These are phyloP conservation scores for Orchestia grillus DNA, from an alignment of 1,140 invertebrate species.

Conservation along the genomic window DNA sequence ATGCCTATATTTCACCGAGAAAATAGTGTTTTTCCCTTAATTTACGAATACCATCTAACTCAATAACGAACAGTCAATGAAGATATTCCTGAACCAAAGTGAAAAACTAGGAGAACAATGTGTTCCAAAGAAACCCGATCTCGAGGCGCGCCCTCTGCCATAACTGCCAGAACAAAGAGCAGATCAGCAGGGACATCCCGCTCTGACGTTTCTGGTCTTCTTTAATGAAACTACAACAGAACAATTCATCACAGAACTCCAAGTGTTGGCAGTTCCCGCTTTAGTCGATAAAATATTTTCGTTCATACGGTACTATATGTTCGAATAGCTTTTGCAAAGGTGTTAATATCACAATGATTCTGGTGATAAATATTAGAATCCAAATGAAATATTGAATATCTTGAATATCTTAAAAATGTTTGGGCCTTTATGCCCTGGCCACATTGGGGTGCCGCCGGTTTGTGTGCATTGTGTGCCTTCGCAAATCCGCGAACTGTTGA, in stretches of 20 bases:
- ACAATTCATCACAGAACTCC: too few relatives aligned
- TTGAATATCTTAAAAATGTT: too few relatives aligned
- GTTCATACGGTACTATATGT: neutral
- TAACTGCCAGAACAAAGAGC: neutral
- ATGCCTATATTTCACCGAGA: neutral
- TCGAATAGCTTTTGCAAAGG: neutral
- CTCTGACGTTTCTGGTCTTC: neutral
- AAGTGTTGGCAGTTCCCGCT: neutral
- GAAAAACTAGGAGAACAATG: neutral
- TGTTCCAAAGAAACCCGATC: neutral
- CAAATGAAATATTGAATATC: neutral
- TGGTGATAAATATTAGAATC: neutral
- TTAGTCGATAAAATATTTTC: neutral
- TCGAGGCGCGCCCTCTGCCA: neutral
- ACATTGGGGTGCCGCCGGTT: too few relatives aligned
- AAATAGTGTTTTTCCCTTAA: neutral
- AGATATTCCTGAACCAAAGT: neutral
- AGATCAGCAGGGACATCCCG: neutral
- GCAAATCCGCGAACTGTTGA: too few relatives aligned
- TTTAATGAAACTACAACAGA: neutral
- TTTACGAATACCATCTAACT: neutral
- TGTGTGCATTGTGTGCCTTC: too few relatives aligned
- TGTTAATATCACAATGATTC: neutral
- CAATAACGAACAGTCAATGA: neutral
- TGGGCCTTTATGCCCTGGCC: too few relatives aligned